Conservation (phyloP, 2,113 vertebrate genomes). For the Lipotes vexillifer region DNA sequence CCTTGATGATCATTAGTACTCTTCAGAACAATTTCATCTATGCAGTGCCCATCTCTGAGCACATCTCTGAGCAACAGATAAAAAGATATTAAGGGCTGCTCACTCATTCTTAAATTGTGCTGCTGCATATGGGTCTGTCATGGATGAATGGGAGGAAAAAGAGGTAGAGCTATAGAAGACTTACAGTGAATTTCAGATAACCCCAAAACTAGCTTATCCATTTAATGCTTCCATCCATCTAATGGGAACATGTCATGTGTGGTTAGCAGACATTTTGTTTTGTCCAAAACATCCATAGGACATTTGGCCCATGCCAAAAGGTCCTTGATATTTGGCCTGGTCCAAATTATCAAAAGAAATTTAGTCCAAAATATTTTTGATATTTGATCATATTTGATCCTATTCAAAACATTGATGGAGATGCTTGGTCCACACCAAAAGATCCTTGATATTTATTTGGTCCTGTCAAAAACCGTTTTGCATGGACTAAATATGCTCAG, state of each 20-base stretch:
- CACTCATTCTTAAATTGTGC: not conserved
- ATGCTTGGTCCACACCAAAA: not conserved
- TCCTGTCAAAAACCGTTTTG: not conserved
- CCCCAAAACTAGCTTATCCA: not conserved
- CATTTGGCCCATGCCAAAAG: not conserved
- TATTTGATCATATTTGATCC: not conserved
- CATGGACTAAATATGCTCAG: not conserved
- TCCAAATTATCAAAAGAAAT: not conserved
- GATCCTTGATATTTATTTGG: not conserved
- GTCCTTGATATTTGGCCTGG: not conserved
- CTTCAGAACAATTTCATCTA: not conserved
- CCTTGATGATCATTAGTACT: not conserved
- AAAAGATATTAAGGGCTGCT: not conserved
- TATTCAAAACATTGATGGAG: not conserved
- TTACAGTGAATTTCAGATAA: not conserved
- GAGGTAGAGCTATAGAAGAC: not conserved
- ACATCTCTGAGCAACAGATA: not conserved
- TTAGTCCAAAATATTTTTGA: not conserved
- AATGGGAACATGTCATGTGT: not conserved
- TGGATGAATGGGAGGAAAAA: not conserved
- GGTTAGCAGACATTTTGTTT: not conserved
- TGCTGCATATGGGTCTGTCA: not conserved
- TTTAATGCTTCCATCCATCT: not conserved
- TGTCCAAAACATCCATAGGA: not conserved
- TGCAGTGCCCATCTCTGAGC: not conserved